Base-by-base conservation (phyloP, 2,888 invertebrate genomes). In the Pediacus dermestoides region DNA sequence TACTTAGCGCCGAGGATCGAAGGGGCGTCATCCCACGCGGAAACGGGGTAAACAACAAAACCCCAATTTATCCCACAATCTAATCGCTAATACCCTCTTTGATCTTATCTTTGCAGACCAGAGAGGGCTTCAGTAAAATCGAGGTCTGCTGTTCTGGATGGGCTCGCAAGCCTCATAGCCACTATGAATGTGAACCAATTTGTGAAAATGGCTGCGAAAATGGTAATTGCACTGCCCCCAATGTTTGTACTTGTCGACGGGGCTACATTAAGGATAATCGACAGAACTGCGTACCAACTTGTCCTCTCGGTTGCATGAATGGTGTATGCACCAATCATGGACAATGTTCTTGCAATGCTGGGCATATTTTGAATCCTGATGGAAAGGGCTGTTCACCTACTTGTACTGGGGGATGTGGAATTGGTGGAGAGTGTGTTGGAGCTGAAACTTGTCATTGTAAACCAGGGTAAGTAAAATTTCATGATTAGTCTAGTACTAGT, bases 91-190 rank as follows among this genome's bases (percentile, higher is more conserved):
- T 10, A 4, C 6, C 6, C 9, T 7, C 10, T n/a, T n/a, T n/a
- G n/a, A n/a, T n/a, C 15, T 23, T 23, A 37, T 23, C 34, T 25
- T 63, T 64, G 42, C 65, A 80, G 80, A 74, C 82, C 1, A 70
- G 74, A 1, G 67, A 80, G 3, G 75, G 78, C 12, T 72, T 78
- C 54, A 83, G 82, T 57, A 76, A 75, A 42, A 78, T 84, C 51
- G 73, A 80, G 45, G 73, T 80, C 13, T 88, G 88, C 60, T 88
- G 88, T 59, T 74, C 77, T 0, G 87, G 86, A 9, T 87, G 81
- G 66, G 71, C 73, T 42, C 75, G 78, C 7, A 79, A 81, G 61
- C 69, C 72, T 3, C 74, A 75, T 60, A 75, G 70, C 2, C 72
- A 73, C 57, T 55, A 58, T 37, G 71, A 73, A 34, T 84, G 83